Base-by-base conservation (phyloP, 2,797 vertebrate genomes). In the Alfaro cultratus region DNA sequence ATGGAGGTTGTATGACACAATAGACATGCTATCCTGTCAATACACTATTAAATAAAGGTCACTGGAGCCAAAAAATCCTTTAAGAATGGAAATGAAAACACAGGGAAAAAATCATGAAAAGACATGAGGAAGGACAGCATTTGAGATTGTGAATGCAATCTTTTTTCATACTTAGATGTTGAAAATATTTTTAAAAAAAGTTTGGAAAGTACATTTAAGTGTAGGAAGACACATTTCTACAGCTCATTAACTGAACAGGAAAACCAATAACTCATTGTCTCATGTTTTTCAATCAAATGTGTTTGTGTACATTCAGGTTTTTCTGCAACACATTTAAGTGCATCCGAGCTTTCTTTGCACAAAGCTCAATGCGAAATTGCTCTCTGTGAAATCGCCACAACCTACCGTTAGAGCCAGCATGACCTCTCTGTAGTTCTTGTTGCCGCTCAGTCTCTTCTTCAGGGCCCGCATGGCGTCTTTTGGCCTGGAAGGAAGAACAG, bases 391-490 rank as follows among this genome's bases (percentile, higher is more conserved):
- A 36, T 36, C 21, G 9, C 0, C 34, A 26, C 1, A 47, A 94
- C 96, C 97, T 93, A 99, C 98, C 41, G 97, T 99, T 71, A 99
- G 94, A 0, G 97, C 97, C 93, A 99, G 95, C 98, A 99, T 99
- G 88, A 99, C 98, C 90, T 99, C 98, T 89, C 98, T 96, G 95
- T 97, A 99, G 94, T 99, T 99, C 91, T 95, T 97, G 95, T 99
- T 99, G 80, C 97, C 97, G 0, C 96, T 95, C 55, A 99, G 95
- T 85, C 98, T 96, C 93, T 99, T 99, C 95, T 97, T 99, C 88
- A 99, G 90, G 0, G 98, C 98, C 49, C 98, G 95, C 89, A 98
- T 97, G 76, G 97, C 98, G 68, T 99, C 98, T 95, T 97, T 99
- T 34, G 98, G 98, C 88, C 98, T 99, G 82, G 31, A 75, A 74